Evolutionary conservation across 2,113 vertebrate genomes (phyloP).

Genomic region (Cynoglossus semilaevis): DNA sequence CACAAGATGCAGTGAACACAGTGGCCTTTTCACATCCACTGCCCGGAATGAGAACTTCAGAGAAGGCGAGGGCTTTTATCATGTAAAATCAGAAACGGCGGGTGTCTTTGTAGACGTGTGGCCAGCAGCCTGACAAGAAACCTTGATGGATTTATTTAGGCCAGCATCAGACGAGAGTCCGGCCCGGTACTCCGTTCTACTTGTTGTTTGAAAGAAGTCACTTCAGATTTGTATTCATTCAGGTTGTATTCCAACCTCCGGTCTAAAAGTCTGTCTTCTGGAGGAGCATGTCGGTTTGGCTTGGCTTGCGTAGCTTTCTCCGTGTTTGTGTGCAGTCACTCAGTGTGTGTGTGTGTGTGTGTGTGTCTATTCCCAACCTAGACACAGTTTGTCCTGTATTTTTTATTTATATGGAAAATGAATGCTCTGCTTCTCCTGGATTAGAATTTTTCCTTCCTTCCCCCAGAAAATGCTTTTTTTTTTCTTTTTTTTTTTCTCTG

Average conservation of each 20-base stretch:
- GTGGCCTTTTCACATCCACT: conserved; percentile 40
- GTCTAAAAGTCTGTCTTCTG: conserved; percentile 32
- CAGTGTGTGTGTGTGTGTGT: neutral
- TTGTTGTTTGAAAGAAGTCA: conserved; percentile 56
- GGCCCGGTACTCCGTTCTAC: conserved; percentile 47
- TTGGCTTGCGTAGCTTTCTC: conserved; percentile 13
- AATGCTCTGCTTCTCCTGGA: conserved; percentile 44
- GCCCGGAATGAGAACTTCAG: conserved; percentile 24
- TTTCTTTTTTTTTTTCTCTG: conserved; percentile 48
- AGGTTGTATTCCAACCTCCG: conserved; percentile 52
- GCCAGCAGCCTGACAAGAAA: conserved; percentile 46
- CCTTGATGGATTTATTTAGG: conserved; percentile 69
- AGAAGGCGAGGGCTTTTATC: conserved; percentile 29
- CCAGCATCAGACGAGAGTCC: conserved; percentile 65
- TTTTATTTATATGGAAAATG: conserved; percentile 67
- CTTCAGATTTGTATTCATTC: conserved; percentile 54
- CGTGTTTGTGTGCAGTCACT: conserved; percentile 12
- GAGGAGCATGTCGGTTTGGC: no score
- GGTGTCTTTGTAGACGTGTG: conserved; percentile 29
- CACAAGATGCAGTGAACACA: conserved; percentile 35
- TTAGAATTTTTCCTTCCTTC: conserved; percentile 33
- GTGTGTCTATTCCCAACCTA: conserved; percentile 11
- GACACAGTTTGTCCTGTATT: conserved; percentile 37
- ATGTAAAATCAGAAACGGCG: conserved; percentile 20
- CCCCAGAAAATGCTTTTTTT: conserved; percentile 50